Base-by-base conservation (phyloP, 2,797 vertebrate species). In the Epinephelus coioides region DNA sequence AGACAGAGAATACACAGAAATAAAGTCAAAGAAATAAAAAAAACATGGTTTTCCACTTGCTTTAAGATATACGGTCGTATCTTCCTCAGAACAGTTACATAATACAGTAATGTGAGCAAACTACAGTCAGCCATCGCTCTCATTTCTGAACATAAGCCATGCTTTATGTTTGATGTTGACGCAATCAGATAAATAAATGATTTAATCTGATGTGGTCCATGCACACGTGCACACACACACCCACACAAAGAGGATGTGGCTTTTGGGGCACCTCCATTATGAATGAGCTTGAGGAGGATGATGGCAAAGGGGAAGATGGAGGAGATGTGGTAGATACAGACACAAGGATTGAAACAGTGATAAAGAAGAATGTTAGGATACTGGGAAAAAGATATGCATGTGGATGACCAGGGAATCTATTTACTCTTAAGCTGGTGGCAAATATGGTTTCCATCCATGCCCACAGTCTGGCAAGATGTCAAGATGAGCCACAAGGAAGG, bases 231-330 rank as follows among this genome's bases (percentile, higher is more conserved):
- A 40, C 13, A 57, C 19, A 57, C 34, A 47, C 15, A 63, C 13
- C 53, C 19, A 57, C 34, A 47, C 15, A 63, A 25, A 62, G 27
- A 65, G 54, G 46, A 69, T 57, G 50, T 67, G 11, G 63, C 43
- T 61, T 75, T 68, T 54, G 55, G 62, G 51, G 34, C 61, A 68
- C 19, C 23, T 91, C 61, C 38, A 89, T 90, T 86, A 89, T 90
- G 67, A 84, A 91, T 82, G 80, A 88, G 60, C 69, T 71, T 47
- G 17, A 43, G 30, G 60, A 73, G 21, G 19, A 40, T 59, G 65
- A 62, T 38, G 23, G 43, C 7, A 30, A 7, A 13, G 44, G 2
- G n/a, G 53, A 76, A 34, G 50, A 67, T 44, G 46, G n/a, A 7
- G 13, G 56, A 54, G 44, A 1, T 49, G 50, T 18, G 44, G 12